phyloP scores from a whole-genome alignment of 2,113 vertebrate genomes.

The Rhombomys opimus region DNA sequence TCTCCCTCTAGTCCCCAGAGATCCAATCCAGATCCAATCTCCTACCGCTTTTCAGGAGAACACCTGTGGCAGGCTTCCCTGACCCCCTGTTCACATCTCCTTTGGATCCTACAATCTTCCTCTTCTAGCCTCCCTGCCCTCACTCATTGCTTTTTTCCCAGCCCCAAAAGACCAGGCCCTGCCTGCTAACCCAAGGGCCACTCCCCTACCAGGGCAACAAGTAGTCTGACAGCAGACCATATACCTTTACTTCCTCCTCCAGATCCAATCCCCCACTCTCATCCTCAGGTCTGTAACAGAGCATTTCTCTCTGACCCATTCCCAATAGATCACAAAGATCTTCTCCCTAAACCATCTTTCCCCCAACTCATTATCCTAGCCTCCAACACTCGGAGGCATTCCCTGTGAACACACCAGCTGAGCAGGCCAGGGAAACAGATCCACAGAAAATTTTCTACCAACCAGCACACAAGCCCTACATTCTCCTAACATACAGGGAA shows the following conservation, averaged over 20 bases:
- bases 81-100: background rate
- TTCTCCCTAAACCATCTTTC: background rate
- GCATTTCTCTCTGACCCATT: background rate
- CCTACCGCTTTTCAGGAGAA: background rate
- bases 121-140: too few species aligned
- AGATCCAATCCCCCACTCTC: background rate
- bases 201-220: background rate
- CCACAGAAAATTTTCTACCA: background rate
- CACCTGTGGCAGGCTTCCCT: background rate
- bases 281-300: background rate
- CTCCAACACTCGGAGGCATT: background rate
- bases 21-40: background rate
- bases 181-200: background rate
- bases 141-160: background rate
- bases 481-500: background rate
- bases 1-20: background rate
- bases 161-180: too few species aligned
- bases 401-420: background rate
- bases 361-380: background rate
- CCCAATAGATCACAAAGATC: background rate
- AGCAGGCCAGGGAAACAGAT: background rate
- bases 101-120: background rate
- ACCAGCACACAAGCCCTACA: background rate
- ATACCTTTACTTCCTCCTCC: background rate
- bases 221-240: background rate